A percentile compares a stretch with the other conserved stretches of the same genome.
These are phyloP conservation scores for Erebia epiphron DNA, from an alignment of 2,888 invertebrate genomes.

Conservation along the genomic window DNA sequence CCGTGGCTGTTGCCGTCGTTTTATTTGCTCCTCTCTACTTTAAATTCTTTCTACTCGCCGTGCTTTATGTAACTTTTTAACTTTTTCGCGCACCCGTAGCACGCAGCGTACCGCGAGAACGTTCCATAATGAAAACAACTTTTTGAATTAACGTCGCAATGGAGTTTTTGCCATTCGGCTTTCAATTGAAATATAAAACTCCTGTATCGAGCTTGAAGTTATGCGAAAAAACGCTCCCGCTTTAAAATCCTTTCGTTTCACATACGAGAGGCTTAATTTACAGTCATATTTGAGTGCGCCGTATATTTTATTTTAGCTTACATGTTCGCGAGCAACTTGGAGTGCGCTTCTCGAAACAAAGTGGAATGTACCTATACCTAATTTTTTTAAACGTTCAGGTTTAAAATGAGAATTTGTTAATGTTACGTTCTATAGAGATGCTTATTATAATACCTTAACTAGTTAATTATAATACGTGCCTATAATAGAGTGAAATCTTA, in stretches of 20 bases:
- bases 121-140: conserved; percentile 77
- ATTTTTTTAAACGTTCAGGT: conserved; percentile 12
- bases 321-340: conserved; percentile 32
- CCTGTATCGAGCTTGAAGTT: conserved; percentile 63
- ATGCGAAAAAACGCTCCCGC: conserved; percentile 42
- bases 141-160: conserved; percentile 78
- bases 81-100: conserved; percentile 58
- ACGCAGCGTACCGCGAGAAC: conserved; percentile 63
- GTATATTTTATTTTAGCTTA: conserved; percentile 36
- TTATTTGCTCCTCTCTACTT: conserved; percentile 71
- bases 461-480: too few species aligned
- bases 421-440: background rate
- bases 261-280: conserved; percentile 43
- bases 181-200: conserved; percentile 70
- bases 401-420: background rate
- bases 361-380: background rate
- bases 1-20: conserved; percentile 60
- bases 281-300: conserved; percentile 39
- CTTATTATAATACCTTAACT: background rate
- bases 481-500: too few species aligned
- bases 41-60: conserved; percentile 69
- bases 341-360: conserved; percentile 27
- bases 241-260: conserved; percentile 48
- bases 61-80: conserved; percentile 70
- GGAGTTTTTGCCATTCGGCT: conserved; percentile 65